A percentile compares a stretch with the other conserved stretches of the same genome.
Conservation (phyloP, 1,140 invertebrate species). For the Ctenoplectra terminalis region DNA sequence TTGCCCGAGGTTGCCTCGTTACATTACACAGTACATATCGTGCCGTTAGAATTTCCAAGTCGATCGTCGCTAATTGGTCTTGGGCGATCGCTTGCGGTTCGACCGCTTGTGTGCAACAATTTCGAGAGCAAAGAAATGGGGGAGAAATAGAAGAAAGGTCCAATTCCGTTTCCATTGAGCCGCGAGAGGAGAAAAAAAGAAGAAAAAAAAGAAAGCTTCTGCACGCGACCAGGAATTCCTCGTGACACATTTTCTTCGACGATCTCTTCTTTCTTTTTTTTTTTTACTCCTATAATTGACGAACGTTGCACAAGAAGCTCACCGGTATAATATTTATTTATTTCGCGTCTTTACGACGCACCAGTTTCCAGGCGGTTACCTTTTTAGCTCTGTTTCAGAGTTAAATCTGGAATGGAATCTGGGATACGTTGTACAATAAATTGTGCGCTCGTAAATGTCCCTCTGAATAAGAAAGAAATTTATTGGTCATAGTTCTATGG, state of each 20-base stretch:
- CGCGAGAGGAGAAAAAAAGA: too few species aligned
- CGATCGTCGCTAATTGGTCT: conserved; percentile 64
- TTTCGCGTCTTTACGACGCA: background rate
- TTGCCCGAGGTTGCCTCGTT: conserved; percentile 68
- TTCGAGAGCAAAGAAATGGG: conserved; percentile 19
- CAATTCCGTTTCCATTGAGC: conserved; percentile 39
- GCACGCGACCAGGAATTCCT: background rate
- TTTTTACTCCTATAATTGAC: background rate
- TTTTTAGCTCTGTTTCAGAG: background rate
- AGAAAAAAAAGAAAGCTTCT: too few species aligned
- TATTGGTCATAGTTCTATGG: background rate
- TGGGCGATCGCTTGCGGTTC: conserved; percentile 43
- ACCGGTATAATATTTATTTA: background rate
- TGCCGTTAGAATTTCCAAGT: conserved; percentile 61
- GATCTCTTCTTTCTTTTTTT: background rate
- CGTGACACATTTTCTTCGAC: background rate
- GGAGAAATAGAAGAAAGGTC: conserved; percentile 28
- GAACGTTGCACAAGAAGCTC: conserved; percentile 1
- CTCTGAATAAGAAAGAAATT: background rate
- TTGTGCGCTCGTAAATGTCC: background rate
- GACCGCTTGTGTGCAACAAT: conserved; percentile 14
- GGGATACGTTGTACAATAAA: background rate
- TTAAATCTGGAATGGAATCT: too few species aligned
- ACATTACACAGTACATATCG: conserved; percentile 54
- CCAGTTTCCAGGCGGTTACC: background rate